These are phyloP conservation scores for Tinea semifulvella DNA, from an alignment of 2,888 invertebrate species.

Conservation along the genomic window DNA sequence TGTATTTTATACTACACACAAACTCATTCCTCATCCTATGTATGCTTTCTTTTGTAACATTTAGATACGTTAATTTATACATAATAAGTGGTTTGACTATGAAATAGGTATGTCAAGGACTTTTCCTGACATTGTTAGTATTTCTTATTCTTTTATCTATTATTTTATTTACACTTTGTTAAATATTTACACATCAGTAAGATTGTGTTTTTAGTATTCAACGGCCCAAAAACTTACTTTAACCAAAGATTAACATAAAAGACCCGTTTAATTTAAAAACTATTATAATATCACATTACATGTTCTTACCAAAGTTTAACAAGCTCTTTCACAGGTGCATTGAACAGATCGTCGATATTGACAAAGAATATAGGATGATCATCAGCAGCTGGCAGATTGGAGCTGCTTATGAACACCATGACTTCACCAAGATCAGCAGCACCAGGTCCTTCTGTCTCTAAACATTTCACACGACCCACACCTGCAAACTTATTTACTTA, in stretches of 20 bases:
- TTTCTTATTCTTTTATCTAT: too few species aligned
- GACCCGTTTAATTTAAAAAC: not conserved
- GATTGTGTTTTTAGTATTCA: too few species aligned
- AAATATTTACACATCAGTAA: too few species aligned
- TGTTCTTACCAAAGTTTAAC: conserved; percentile 32
- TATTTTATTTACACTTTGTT: not conserved
- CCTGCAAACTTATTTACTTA: conserved; percentile 27
- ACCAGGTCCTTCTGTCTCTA: conserved; percentile 26
- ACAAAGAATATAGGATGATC: conserved; percentile 46
- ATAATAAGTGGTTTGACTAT: too few species aligned
- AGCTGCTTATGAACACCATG: conserved; percentile 38
- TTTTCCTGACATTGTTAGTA: too few species aligned
- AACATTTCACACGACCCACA: conserved; percentile 38
- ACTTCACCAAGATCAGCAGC: conserved; percentile 37
- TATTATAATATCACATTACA: conserved; percentile 8
- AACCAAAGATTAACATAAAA: not conserved
- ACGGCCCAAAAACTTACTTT: not conserved
- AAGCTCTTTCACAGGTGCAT: conserved; percentile 35
- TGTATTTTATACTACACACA: too few species aligned
- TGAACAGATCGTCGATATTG: conserved; percentile 35
- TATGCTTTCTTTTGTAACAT: not conserved
- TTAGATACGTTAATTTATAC: not conserved
- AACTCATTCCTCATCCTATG: not conserved
- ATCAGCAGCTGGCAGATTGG: conserved; percentile 44
- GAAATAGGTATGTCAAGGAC: too few species aligned